Evolutionary conservation across 2,797 vertebrate genomes (phyloP).

Genomic region (Manis javanica): DNA sequence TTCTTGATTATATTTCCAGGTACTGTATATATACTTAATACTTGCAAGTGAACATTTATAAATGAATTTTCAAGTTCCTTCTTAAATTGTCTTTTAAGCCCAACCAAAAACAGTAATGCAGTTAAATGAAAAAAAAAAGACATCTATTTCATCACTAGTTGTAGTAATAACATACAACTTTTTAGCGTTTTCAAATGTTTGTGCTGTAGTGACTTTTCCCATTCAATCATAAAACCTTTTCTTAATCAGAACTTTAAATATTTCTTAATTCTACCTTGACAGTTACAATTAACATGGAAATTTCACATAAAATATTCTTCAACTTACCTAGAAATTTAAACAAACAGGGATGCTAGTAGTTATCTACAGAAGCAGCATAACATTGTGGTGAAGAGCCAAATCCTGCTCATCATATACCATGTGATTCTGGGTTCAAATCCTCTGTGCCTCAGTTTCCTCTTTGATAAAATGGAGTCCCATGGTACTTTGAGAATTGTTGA

Average conservation of each 20-base stretch:
- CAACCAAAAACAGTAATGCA: not conserved
- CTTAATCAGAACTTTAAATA: not conserved
- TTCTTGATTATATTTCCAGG: not conserved
- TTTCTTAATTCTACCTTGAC: conserved; percentile 33
- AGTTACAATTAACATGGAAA: conserved; percentile 12
- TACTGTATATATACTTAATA: not conserved
- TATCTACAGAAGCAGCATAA: not conserved
- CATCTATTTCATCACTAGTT: not conserved
- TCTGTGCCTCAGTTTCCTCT: conserved; percentile 31
- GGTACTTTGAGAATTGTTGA: not conserved
- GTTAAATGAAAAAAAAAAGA: not conserved
- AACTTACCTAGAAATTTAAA: conserved; percentile 18
- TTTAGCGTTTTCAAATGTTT: not conserved
- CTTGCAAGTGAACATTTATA: conserved; percentile 24
- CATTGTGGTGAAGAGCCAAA: not conserved
- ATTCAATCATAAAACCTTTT: not conserved
- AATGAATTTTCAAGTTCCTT: conserved; percentile 23
- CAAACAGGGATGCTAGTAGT: not conserved
- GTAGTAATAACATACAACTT: not conserved
- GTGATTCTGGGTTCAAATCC: not conserved
- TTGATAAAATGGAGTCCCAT: not conserved
- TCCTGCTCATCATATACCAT: not conserved
- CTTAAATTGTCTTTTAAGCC: not conserved
- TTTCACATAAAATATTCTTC: conserved; percentile 16
- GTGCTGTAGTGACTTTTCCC: not conserved